Evolutionary conservation across 2,113 vertebrate species (phyloP), one percentile per base, ranked within the genome.

Genomic region (Prolemur simus): DNA sequence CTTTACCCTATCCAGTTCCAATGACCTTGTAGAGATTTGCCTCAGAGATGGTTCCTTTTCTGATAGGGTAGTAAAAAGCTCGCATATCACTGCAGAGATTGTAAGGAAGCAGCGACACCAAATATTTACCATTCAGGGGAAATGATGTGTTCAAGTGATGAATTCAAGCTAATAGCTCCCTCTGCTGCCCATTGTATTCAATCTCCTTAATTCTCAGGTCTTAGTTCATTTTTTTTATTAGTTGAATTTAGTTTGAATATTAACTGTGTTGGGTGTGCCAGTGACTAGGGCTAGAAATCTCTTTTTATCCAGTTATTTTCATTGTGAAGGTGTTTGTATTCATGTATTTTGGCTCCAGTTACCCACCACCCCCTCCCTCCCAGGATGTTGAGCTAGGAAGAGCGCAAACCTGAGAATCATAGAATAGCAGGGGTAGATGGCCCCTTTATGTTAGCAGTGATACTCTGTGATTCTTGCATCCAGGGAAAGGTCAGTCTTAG

Each of bases 111-210:
- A 54, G 47, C 2, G 7, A 52, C 23, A 66, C 47, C 5, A 7
- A 3, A n/a, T n/a, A 39, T 27, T 15, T 47, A 8, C 52, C 20
- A 0, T 3, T 18, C 10, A 56, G 11, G 49, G 47, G 42, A 42
- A 17, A 5, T 17, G 1, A 63, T 18, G 25, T 21, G 17, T 87
- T n/a, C 27, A 5, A 21, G 49, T 12, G 37, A 10, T 29, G 42
- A 29, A 80, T 60, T 56, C 82, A 23, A 68, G 93, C 77, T 92
- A 47, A 42, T 42, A 94, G 97, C 96, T 95, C 97, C 97, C 97
- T 82, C 98, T 98, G 18, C 97, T 98, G 97, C 95, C 85, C 95
- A 3, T 56, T 58, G 23, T n/a, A 20, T 78, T 60, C 37, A 63
- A 0, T 94, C 25, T 20, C 63, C 1, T 84, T 78, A 13, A 66